Percentiles rank a stretch among this genome's conserved stretches.
Evolutionary conservation across 1,140 invertebrate genomes (phyloP).

Genomic region (Helicorthomorpha holstii): DNA sequence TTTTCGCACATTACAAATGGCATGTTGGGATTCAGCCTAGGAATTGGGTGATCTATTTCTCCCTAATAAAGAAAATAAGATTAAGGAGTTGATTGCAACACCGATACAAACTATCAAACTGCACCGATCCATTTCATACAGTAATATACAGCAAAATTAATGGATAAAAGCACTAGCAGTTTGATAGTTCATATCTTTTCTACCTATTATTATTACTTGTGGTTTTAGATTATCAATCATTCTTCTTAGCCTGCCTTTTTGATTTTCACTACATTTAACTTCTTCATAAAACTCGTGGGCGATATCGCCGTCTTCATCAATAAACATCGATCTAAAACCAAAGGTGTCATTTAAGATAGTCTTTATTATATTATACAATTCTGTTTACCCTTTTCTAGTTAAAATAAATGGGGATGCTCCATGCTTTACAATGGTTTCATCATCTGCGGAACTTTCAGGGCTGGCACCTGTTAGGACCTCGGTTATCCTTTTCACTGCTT

Average conservation of each 20-base stretch:
- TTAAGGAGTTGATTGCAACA: too few species aligned
- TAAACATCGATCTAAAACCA: conserved; percentile 30
- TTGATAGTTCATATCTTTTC: too few species aligned
- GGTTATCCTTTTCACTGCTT: too few species aligned
- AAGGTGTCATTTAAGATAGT: conserved; percentile 1
- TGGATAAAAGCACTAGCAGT: too few species aligned
- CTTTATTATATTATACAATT: neutral
- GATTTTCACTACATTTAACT: conserved; percentile 18
- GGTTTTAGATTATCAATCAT: conserved; percentile 23
- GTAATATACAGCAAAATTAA: too few species aligned
- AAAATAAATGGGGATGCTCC: neutral
- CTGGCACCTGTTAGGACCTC: too few species aligned
- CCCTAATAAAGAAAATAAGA: conserved; percentile 17
- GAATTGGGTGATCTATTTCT: conserved; percentile 21
- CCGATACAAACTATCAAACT: too few species aligned
- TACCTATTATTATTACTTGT: conserved; percentile 18
- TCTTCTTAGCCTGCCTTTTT: conserved; percentile 22
- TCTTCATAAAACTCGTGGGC: conserved; percentile 35
- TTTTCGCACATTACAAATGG: conserved; percentile 22
- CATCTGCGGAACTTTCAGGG: too few species aligned
- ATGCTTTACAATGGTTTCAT: too few species aligned
- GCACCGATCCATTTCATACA: too few species aligned
- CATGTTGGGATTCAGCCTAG: conserved; percentile 22
- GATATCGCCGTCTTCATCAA: conserved; percentile 34
- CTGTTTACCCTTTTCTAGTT: neutral